Conservation (phyloP, 2,888 invertebrate species). For the Drosophila tanythrix region DNA sequence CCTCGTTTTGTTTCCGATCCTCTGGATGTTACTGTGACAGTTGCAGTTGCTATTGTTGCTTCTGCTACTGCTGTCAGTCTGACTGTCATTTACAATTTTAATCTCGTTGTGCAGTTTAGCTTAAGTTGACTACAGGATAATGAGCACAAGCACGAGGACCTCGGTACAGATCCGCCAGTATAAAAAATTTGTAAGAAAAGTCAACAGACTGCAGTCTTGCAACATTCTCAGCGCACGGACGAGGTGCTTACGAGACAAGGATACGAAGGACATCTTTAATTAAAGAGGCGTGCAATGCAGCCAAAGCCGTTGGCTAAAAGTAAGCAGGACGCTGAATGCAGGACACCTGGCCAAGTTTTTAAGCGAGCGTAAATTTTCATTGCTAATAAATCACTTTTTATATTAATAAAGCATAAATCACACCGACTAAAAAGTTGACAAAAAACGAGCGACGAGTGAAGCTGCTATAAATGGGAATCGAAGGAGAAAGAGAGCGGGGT, state of each 20-base stretch:
- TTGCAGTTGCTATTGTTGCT: constrained; percentile 11
- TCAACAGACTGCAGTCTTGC: constrained; percentile 16
- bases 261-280: constrained; percentile 51
- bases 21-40: constrained; percentile 1
- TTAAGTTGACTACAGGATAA: constrained; percentile 69
- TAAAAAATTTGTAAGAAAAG: neutral
- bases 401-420: constrained; percentile 84
- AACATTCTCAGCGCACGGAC: constrained; percentile 3
- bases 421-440: constrained; percentile 63
- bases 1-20: constrained; percentile 3
- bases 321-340: constrained; percentile 13
- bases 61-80: constrained; percentile 53
- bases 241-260: neutral
- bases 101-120: constrained; percentile 78
- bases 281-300: constrained; percentile 64
- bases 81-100: constrained; percentile 79
- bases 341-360: constrained; percentile 50
- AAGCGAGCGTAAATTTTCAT: constrained; percentile 58
- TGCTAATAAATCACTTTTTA: constrained; percentile 83
- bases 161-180: neutral
- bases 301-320: constrained; percentile 21
- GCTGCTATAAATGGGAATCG: neutral
- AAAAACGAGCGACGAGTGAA: constrained; percentile 15
- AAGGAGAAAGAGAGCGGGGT: neutral
- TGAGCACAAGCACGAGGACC: constrained; percentile 54